Evolutionary conservation across 2,797 vertebrate genomes (phyloP).

Genomic region (Pseudochromis fuscus): DNA sequence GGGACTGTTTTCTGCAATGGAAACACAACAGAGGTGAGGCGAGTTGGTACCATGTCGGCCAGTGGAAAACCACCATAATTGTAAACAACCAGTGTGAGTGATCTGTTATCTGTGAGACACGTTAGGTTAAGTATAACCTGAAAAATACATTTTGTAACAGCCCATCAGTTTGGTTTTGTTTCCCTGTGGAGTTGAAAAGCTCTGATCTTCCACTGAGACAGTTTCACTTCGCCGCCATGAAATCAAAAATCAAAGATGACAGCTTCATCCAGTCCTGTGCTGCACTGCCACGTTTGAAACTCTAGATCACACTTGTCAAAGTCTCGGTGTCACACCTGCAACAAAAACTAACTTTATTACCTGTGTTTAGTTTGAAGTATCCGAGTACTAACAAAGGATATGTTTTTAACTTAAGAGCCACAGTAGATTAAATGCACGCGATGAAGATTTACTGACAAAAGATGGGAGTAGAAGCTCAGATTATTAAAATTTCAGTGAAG

Average conservation of each 20-base stretch:
- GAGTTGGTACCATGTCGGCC: too few relatives aligned
- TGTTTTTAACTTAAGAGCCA: slow-evolving; percentile 5
- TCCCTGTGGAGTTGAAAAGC: background rate
- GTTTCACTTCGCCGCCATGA: slow-evolving; percentile 10
- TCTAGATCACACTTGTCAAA: slow-evolving; percentile 12
- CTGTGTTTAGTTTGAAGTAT: slow-evolving; percentile 9
- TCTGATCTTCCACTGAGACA: background rate
- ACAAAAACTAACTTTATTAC: background rate
- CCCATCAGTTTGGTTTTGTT: background rate
- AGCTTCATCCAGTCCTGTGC: slow-evolving; percentile 10
- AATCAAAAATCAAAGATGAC: slow-evolving; percentile 22
- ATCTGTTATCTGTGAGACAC: background rate
- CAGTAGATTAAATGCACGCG: background rate
- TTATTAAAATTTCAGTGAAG: slow-evolving; percentile 17
- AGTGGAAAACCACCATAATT: too few relatives aligned
- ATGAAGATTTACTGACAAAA: background rate
- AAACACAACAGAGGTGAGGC: too few relatives aligned
- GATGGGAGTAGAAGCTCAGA: background rate
- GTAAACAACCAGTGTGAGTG: too few relatives aligned
- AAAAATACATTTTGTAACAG: background rate
- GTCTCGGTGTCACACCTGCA: slow-evolving; percentile 7
- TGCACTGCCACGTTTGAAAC: slow-evolving; percentile 18
- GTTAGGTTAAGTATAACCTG: too few relatives aligned
- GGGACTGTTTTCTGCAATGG: too few relatives aligned
- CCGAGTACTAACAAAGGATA: slow-evolving; percentile 6